Evolutionary conservation across 2,888 invertebrate species (phyloP).

Genomic region (Cepaea hortensis): DNA sequence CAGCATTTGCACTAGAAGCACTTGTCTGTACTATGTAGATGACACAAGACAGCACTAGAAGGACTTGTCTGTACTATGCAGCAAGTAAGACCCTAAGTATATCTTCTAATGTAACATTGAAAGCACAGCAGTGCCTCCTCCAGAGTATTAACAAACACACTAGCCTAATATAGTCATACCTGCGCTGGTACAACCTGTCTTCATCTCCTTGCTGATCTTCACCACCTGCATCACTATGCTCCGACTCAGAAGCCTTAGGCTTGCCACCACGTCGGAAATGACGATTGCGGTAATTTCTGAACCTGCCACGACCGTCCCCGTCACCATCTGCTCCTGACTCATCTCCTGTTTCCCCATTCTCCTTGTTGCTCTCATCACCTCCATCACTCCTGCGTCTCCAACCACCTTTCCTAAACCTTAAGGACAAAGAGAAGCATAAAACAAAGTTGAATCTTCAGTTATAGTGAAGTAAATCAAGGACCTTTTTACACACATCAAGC

Average conservation of each 20-base stretch:
- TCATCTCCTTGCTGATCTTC: slow-evolving; percentile 53
- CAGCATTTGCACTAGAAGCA: too few relatives aligned
- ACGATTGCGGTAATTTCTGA: slow-evolving; percentile 54
- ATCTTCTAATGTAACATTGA: too few relatives aligned
- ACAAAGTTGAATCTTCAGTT: too few relatives aligned
- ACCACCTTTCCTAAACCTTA: slow-evolving; percentile 52
- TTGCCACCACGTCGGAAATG: slow-evolving; percentile 51
- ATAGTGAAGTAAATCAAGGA: too few relatives aligned
- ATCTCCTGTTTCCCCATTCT: slow-evolving; percentile 58
- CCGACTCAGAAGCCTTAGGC: slow-evolving; percentile 51
- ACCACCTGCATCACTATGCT: slow-evolving; percentile 51
- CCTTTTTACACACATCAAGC: too few relatives aligned
- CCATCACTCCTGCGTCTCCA: slow-evolving; percentile 49
- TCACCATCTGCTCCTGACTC: slow-evolving; percentile 56
- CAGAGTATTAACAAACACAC: too few relatives aligned
- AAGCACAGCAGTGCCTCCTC: too few relatives aligned
- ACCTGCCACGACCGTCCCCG: slow-evolving; percentile 51
- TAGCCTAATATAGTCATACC: slow-evolving; percentile 11
- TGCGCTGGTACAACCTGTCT: slow-evolving; percentile 51
- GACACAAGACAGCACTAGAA: too few relatives aligned
- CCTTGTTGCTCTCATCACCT: slow-evolving; percentile 58
- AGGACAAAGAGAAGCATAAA: not conserved
- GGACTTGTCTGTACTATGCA: too few relatives aligned
- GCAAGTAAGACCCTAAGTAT: too few relatives aligned
- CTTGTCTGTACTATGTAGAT: too few relatives aligned